Evolutionary conservation across 2,888 invertebrate genomes (phyloP).

Genomic region (Cheilosia vulpina): DNA sequence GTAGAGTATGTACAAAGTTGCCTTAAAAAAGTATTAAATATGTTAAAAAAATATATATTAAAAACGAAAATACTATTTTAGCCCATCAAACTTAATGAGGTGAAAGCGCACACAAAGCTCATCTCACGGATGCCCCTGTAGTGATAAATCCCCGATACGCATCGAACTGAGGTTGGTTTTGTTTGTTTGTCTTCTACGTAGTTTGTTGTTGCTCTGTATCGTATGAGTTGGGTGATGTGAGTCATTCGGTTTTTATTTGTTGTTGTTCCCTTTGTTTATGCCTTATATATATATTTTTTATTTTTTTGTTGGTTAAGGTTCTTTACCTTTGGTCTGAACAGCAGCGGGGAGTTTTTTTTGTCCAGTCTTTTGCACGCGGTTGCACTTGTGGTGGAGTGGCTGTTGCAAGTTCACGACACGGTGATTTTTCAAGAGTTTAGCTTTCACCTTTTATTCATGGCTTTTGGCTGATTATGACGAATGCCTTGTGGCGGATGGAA

Average conservation of each 20-base stretch:
- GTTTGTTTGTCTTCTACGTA: conserved; percentile 10
- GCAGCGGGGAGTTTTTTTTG: conserved; percentile 7
- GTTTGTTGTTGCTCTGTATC: conserved; percentile 30
- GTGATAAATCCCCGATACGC: conserved; percentile 57
- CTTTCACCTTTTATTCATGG: conserved; percentile 52
- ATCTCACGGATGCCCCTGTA: conserved; percentile 7
- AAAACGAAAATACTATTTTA: conserved; percentile 24
- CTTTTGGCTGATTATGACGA: conserved; percentile 28
- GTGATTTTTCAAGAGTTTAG: conserved; percentile 35
- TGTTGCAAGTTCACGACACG: conserved; percentile 29
- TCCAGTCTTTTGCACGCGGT: conserved; percentile 42
- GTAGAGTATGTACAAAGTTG: background rate
- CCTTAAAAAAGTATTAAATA: background rate
- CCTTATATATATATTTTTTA: conserved; percentile 26
- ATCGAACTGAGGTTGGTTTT: conserved; percentile 29
- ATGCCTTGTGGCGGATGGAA: conserved; percentile 33
- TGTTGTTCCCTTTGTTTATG: conserved; percentile 40
- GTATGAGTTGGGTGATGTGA: background rate
- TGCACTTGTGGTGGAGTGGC: conserved; percentile 35
- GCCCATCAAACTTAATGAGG: conserved; percentile 67
- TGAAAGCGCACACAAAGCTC: conserved; percentile 60
- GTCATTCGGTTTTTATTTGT: conserved; percentile 22
- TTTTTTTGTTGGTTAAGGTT: conserved; percentile 52
- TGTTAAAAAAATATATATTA: background rate
- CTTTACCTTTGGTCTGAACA: conserved; percentile 59